A percentile compares a stretch with the other conserved stretches of the same genome.
phyloP scores from a whole-genome alignment of 2,888 invertebrate genomes.

The Scaeva pyrastri region DNA sequence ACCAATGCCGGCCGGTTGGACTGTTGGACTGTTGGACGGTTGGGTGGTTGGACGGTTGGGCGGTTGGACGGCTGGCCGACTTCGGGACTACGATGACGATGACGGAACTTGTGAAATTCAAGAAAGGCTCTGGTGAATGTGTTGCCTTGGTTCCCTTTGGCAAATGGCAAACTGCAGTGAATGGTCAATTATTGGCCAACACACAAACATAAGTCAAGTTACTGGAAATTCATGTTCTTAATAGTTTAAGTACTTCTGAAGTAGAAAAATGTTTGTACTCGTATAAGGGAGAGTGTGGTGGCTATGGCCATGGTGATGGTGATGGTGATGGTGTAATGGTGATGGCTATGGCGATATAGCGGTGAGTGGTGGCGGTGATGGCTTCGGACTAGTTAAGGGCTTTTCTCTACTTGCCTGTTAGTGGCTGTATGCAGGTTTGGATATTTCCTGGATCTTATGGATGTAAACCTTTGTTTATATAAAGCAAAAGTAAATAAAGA shows the following conservation, averaged over 20 bases:
- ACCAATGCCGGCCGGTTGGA: slow-evolving; percentile 9
- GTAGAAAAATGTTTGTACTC: slow-evolving; percentile 16
- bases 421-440: slow-evolving; percentile 12
- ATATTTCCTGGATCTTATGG: slow-evolving; percentile 13
- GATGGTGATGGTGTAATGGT: too few relatives aligned
- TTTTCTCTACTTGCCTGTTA: background rate
- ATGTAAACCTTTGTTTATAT: slow-evolving; percentile 39
- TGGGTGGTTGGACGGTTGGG: too few relatives aligned
- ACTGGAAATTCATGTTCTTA: slow-evolving; percentile 66
- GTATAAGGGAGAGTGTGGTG: background rate
- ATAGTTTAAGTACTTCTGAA: slow-evolving; percentile 68
- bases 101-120: slow-evolving; percentile 18
- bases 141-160: slow-evolving; percentile 25
- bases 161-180: slow-evolving; percentile 65
- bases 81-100: background rate
- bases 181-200: slow-evolving; percentile 71
- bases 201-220: slow-evolving; percentile 64
- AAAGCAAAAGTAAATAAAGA: slow-evolving; percentile 37
- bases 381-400: background rate
- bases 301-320: background rate
- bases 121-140: slow-evolving; percentile 12
- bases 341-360: too few relatives aligned
- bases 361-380: background rate
- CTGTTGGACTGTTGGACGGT: too few relatives aligned
- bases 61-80: too few relatives aligned